Percentiles rank a stretch among this genome's conserved stretches.
Conservation (phyloP, 2,888 invertebrate species). For the Hypselothyrea guttata region DNA sequence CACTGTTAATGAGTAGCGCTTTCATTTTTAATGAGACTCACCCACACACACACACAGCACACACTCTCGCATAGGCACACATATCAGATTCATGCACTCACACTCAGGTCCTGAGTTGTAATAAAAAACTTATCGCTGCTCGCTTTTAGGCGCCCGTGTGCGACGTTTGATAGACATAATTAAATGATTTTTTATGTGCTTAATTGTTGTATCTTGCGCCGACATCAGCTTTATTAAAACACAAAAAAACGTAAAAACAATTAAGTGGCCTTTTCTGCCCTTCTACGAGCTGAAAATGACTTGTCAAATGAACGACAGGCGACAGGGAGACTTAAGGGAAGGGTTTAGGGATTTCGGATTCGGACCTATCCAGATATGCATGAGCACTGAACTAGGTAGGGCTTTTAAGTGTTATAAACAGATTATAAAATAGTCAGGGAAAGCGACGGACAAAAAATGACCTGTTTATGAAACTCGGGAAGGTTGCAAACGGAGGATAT, state of each 20-base stretch:
- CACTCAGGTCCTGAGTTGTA: constrained; percentile 49
- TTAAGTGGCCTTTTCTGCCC: constrained; percentile 4
- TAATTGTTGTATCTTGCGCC: constrained; percentile 65
- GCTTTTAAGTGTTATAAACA: constrained; percentile 13
- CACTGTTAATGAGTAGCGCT: constrained; percentile 64
- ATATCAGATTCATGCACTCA: constrained; percentile 31
- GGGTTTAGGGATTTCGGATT: background rate
- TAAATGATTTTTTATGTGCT: constrained; percentile 74
- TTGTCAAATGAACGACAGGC: constrained; percentile 61
- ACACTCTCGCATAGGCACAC: too few relatives aligned
- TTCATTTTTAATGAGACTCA: constrained; percentile 71
- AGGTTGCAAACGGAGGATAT: too few relatives aligned
- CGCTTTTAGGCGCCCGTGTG: constrained; percentile 54
- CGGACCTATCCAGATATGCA: constrained; percentile 19
- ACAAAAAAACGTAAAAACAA: constrained; percentile 25
- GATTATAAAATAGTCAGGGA: constrained; percentile 18
- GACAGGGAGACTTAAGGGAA: background rate
- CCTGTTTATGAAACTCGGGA: too few relatives aligned
- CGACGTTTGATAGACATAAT: constrained; percentile 72
- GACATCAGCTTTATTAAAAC: constrained; percentile 64
- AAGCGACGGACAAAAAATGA: too few relatives aligned
- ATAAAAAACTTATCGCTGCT: constrained; percentile 70
- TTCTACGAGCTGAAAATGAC: constrained; percentile 70
- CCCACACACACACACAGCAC: too few relatives aligned
- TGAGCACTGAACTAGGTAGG: constrained; percentile 37